phyloP scores from a whole-genome alignment of 37 sponge, comb jelly and placozoan genomes.

The Ianthella basta region DNA sequence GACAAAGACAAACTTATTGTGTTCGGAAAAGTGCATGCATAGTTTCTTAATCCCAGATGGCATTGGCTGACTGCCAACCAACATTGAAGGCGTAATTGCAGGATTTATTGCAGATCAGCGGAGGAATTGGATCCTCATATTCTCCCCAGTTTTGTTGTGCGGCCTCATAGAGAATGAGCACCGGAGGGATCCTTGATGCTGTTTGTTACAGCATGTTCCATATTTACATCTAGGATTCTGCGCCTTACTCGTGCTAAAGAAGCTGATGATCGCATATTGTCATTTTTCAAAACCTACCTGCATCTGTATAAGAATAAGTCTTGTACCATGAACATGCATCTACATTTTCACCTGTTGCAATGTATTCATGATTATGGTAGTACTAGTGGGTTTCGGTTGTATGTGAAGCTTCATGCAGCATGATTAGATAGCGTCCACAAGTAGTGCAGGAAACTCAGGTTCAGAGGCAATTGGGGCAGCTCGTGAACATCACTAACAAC shows the following conservation, averaged over 20 bases:
- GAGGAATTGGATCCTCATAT: constrained; percentile 42
- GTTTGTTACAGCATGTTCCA: constrained; percentile 38
- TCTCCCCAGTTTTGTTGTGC: constrained; percentile 11
- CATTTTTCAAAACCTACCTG: constrained; percentile 27
- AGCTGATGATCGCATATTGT: constrained; percentile 38
- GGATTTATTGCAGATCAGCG: constrained; percentile 53
- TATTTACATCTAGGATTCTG: constrained; percentile 12
- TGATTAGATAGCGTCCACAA: too few species aligned
- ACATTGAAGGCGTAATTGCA: constrained; percentile 28
- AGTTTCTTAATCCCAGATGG: neutral
- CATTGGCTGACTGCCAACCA: constrained; percentile 41
- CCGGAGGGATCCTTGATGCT: constrained; percentile 29
- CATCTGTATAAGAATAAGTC: constrained; percentile 33
- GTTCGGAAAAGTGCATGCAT: constrained; percentile 21
- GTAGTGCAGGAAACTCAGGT: too few species aligned
- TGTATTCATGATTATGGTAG: constrained; percentile 64
- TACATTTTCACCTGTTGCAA: constrained; percentile 51
- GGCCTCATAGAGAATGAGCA: constrained; percentile 24
- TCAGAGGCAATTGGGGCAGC: too few species aligned
- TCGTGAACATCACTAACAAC: too few species aligned
- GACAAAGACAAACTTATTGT: neutral
- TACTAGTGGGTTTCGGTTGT: constrained; percentile 54
- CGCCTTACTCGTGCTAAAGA: constrained; percentile 7
- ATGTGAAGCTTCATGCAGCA: too few species aligned
- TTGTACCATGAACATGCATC: constrained; percentile 56